These are phyloP conservation scores for Cephalopholis sonnerati DNA, from an alignment of 2,113 vertebrate species.

Conservation along the genomic window DNA sequence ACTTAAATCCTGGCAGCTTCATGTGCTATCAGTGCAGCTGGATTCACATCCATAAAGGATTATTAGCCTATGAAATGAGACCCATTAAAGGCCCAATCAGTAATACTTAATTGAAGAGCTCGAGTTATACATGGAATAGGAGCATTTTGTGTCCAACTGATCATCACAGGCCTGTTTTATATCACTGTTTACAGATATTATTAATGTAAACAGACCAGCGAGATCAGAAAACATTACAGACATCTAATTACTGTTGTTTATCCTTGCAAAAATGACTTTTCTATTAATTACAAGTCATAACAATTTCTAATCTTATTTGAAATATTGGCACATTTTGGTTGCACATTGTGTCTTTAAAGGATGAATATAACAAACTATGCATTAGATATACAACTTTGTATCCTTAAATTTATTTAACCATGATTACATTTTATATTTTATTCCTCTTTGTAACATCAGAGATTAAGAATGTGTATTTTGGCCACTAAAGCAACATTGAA, in stretches of 20 bases:
- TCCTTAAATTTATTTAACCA: not conserved
- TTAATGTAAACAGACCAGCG: constrained; percentile 40
- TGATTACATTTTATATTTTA: not conserved
- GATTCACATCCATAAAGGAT: constrained; percentile 73
- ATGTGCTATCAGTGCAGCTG: constrained; percentile 67
- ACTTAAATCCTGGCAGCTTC: constrained; percentile 71
- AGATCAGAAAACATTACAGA: constrained; percentile 26
- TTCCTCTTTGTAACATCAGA: not conserved
- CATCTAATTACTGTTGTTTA: not conserved
- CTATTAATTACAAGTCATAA: not conserved
- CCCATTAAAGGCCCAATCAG: constrained; percentile 76
- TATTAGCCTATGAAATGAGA: constrained; percentile 77
- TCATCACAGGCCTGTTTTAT: constrained; percentile 49
- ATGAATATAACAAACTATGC: not conserved
- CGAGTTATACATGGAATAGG: constrained; percentile 54
- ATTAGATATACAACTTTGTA: not conserved
- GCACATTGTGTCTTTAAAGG: not conserved
- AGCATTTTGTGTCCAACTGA: constrained; percentile 44
- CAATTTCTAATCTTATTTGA: not conserved
- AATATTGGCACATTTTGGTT: not conserved
- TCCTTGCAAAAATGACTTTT: not conserved
- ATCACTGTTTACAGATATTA: constrained; percentile 20
- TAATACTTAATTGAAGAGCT: constrained; percentile 71
- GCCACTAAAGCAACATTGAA: constrained; percentile 10
- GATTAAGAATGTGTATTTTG: not conserved